phyloP scores from a whole-genome alignment of 1,140 invertebrate genomes.

The Bombus consobrinus region DNA sequence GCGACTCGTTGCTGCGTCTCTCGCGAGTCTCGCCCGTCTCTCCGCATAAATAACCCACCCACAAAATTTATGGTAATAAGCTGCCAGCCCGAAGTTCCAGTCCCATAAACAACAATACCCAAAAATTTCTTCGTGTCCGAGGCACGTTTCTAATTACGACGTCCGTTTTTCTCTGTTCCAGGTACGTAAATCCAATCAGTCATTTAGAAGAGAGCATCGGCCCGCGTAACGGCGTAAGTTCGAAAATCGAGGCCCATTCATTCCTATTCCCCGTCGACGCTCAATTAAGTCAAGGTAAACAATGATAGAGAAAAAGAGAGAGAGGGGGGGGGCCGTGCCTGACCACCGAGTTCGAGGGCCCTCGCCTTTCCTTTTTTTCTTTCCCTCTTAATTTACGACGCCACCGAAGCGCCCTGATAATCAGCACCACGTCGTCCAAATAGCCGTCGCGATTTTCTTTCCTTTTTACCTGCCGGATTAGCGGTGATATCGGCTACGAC shows the following conservation, averaged over 20 bases:
- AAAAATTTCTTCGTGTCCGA: constrained; percentile 6
- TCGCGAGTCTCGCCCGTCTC: not conserved
- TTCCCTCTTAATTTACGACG: constrained; percentile 51
- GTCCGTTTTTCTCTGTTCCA: constrained; percentile 70
- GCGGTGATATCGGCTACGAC: constrained; percentile 62
- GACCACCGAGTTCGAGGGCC: constrained; percentile 14
- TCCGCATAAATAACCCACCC: constrained; percentile 46
- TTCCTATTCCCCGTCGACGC: constrained; percentile 50
- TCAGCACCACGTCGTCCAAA: constrained; percentile 43
- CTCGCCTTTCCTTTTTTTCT: not conserved
- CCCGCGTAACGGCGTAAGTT: constrained; percentile 47
- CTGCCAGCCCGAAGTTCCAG: constrained; percentile 3
- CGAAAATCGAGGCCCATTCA: constrained; percentile 35
- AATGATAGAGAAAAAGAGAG: constrained; percentile 18
- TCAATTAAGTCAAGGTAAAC: constrained; percentile 59
- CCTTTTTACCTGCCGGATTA: constrained; percentile 63
- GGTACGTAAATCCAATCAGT: constrained; percentile 71
- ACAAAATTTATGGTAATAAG: constrained; percentile 56
- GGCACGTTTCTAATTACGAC: constrained; percentile 36
- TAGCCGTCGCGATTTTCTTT: constrained; percentile 38
- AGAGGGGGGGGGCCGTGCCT: not conserved
- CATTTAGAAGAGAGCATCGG: constrained; percentile 23
- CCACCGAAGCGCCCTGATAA: constrained; percentile 39
- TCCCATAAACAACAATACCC: constrained; percentile 41
- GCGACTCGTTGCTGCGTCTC: not conserved